Conservation (phyloP, 64 coral and sea anemone species). For the Porites australiensis region DNA sequence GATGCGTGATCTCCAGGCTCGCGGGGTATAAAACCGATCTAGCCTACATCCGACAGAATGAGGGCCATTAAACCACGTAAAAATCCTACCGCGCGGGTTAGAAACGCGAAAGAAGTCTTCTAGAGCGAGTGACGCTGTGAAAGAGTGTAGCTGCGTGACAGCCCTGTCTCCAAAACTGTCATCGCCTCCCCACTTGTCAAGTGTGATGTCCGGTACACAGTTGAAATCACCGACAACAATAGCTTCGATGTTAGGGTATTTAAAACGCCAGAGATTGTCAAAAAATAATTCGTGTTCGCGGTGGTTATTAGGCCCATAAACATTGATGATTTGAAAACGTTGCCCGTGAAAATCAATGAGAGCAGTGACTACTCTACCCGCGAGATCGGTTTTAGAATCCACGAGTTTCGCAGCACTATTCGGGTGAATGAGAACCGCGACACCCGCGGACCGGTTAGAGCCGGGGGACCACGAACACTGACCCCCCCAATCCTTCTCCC, state of each 20-base stretch:
- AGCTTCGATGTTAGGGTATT: background rate
- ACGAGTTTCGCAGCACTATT: background rate
- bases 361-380: background rate
- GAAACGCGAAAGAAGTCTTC: background rate
- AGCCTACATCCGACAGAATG: background rate
- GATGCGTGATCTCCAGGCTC: background rate
- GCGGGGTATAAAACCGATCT: background rate
- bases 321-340: too few species aligned
- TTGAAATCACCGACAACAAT: background rate
- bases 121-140: background rate
- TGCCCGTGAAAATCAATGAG: background rate
- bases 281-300: background rate
- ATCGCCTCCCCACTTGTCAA: constrained; percentile 9
- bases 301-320: background rate
- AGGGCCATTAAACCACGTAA: constrained; percentile 21
- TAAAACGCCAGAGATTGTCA: background rate
- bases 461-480: background rate
- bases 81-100: background rate
- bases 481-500: constrained; percentile 16
- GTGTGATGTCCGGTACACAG: background rate
- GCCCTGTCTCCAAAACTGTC: constrained; percentile 3
- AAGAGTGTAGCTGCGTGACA: background rate
- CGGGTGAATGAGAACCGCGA: background rate
- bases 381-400: background rate
- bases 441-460: background rate